Percentiles rank a stretch among this genome's conserved stretches.
Conservation (phyloP, 2,797 vertebrate species). For the Chromis chromis region DNA sequence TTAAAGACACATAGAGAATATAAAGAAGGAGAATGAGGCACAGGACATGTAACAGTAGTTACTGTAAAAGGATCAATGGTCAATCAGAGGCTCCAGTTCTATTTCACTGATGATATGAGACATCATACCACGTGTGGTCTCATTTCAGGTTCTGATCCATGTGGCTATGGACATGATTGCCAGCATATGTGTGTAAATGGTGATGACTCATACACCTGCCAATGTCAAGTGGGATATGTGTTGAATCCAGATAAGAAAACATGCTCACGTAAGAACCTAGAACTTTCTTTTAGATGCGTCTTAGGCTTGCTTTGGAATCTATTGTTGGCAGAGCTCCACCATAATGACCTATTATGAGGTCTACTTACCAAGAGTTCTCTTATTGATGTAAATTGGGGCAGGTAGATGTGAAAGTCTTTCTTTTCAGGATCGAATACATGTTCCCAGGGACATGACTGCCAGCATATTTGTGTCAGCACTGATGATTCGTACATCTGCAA, state of each 20-base stretch:
- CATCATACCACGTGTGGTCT: slow-evolving; percentile 27
- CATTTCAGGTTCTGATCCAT: slow-evolving; percentile 81
- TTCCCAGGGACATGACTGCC: slow-evolving; percentile 78
- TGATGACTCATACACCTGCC: slow-evolving; percentile 75
- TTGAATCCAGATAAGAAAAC: slow-evolving; percentile 83
- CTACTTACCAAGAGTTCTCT: not conserved
- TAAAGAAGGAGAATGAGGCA: not conserved
- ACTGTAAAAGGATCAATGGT: not conserved
- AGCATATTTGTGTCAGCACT: slow-evolving; percentile 81
- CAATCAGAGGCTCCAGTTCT: not conserved
- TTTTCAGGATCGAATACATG: slow-evolving; percentile 76
- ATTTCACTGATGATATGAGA: not conserved
- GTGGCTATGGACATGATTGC: slow-evolving; percentile 81
- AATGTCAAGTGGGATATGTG: slow-evolving; percentile 81
- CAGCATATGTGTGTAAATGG: slow-evolving; percentile 83
- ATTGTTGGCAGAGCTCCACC: not conserved
- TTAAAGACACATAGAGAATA: too few relatives aligned
- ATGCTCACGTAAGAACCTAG: slow-evolving; percentile 80
- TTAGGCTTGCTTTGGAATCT: too few relatives aligned
- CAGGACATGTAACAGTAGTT: not conserved
- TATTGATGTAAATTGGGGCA: too few relatives aligned
- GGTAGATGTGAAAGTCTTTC: slow-evolving; percentile 25
- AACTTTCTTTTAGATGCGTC: slow-evolving; percentile 65
- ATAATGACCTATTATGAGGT: not conserved
- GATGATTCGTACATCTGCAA: slow-evolving; percentile 75